A percentile compares a stretch with the other conserved stretches of the same genome.
These are phyloP conservation scores for Patiria miniata DNA, from an alignment of 35 echinoderm and acorn worm genomes.

Conservation along the genomic window DNA sequence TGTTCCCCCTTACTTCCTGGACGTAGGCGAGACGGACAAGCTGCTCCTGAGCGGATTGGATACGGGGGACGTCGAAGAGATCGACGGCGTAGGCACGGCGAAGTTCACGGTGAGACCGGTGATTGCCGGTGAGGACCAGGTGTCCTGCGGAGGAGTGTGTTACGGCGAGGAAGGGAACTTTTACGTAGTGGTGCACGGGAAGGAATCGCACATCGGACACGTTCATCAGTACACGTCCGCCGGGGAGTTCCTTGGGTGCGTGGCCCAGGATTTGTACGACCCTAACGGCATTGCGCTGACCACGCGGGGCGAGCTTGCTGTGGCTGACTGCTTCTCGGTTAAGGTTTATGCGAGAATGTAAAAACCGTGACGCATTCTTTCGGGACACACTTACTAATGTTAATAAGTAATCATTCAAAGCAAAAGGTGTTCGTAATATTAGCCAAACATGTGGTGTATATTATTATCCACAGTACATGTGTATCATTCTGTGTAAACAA, in stretches of 20 bases:
- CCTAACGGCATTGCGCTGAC: slow-evolving; percentile 7
- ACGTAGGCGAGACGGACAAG: not conserved
- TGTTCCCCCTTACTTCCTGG: not conserved
- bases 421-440: not conserved
- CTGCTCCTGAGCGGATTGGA: not conserved
- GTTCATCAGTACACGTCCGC: not conserved
- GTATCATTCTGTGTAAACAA: not conserved
- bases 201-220: not conserved
- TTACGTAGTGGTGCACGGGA: not conserved
- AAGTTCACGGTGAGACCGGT: not conserved
- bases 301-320: not conserved
- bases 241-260: slow-evolving; percentile 9
- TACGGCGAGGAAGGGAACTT: not conserved
- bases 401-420: not conserved
- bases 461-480: not conserved
- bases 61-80: not conserved
- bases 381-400: not conserved
- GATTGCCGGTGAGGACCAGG: not conserved
- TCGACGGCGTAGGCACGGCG: not conserved
- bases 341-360: slow-evolving; percentile 7
- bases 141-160: not conserved
- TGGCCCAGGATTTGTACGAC: not conserved
- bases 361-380: not conserved
- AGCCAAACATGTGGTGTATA: not conserved
- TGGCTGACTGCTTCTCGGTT: slow-evolving; percentile 14